Conservation (phyloP, 2,113 vertebrate species). For the Aviceda subcristata region DNA sequence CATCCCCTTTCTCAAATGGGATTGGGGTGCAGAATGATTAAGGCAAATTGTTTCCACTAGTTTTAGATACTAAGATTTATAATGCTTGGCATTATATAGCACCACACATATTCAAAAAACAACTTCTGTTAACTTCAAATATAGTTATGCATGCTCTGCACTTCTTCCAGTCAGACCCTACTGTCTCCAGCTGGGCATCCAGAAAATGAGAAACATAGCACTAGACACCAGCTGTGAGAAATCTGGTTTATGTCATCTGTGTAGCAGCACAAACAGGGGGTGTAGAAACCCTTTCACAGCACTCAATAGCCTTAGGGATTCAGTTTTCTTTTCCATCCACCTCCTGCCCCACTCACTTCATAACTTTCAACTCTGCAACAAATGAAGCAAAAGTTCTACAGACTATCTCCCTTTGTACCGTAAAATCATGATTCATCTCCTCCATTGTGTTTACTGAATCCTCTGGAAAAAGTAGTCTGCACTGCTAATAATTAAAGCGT, state of each 20-base stretch:
- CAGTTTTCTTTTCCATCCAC: neutral
- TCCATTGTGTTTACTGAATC: neutral
- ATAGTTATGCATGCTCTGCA: neutral
- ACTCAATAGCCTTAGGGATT: neutral
- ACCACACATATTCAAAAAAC: neutral
- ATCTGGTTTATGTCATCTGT: neutral
- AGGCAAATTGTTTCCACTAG: neutral
- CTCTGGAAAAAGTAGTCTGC: neutral
- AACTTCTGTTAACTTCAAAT: neutral
- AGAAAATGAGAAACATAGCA: neutral
- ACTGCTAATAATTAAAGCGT: neutral
- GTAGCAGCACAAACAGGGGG: neutral
- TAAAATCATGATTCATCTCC: neutral
- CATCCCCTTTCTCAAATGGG: neutral
- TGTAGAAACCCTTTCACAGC: neutral
- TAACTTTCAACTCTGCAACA: neutral
- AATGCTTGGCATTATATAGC: neutral
- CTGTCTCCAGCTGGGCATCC: neutral
- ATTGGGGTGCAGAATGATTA: neutral
- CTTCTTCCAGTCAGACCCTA: neutral
- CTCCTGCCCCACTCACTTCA: neutral
- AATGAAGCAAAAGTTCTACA: neutral
- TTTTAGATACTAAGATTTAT: neutral
- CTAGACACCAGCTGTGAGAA: neutral
- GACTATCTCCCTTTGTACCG: neutral